Conservation (phyloP, 1,140 invertebrate species). For the Adelges cooleyi region DNA sequence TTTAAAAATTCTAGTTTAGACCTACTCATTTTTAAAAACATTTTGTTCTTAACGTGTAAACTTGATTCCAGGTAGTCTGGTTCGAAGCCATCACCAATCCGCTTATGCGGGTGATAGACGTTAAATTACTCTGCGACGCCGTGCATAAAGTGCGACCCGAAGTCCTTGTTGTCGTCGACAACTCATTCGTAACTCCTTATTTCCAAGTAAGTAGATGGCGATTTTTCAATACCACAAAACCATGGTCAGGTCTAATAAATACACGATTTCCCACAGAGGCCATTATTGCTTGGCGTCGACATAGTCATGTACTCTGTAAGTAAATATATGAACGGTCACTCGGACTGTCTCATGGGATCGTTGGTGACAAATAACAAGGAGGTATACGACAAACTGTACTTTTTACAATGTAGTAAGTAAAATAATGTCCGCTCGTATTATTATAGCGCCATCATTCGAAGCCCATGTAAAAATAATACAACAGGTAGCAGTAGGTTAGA, state of each 20-base stretch:
- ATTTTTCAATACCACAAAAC: too few species aligned
- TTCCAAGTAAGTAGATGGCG: slow-evolving; percentile 69
- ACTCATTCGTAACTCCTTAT: slow-evolving; percentile 91
- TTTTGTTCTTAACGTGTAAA: too few species aligned
- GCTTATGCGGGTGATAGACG: slow-evolving; percentile 80
- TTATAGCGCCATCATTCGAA: too few species aligned
- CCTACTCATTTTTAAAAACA: too few species aligned
- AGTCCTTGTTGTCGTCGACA: slow-evolving; percentile 85
- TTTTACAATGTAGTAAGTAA: slow-evolving; percentile 74
- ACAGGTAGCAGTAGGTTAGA: too few species aligned
- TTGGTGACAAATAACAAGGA: slow-evolving; percentile 61
- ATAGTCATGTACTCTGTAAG: slow-evolving; percentile 85
- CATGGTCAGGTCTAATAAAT: too few species aligned
- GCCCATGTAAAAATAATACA: too few species aligned
- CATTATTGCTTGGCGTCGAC: slow-evolving; percentile 83
- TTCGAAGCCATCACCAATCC: slow-evolving; percentile 96
- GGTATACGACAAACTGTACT: slow-evolving; percentile 59
- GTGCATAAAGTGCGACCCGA: slow-evolving; percentile 48
- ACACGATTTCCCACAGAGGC: too few species aligned
- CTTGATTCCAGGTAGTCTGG: slow-evolving; percentile 71
- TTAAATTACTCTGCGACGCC: slow-evolving; percentile 57
- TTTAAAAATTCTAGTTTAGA: too few species aligned
- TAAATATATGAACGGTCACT: slow-evolving; percentile 98
- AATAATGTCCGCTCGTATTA: too few species aligned
- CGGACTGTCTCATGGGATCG: slow-evolving; percentile 94